Evolutionary conservation across 2,797 vertebrate genomes (phyloP).

Genomic region (Diglossa cyanea): DNA sequence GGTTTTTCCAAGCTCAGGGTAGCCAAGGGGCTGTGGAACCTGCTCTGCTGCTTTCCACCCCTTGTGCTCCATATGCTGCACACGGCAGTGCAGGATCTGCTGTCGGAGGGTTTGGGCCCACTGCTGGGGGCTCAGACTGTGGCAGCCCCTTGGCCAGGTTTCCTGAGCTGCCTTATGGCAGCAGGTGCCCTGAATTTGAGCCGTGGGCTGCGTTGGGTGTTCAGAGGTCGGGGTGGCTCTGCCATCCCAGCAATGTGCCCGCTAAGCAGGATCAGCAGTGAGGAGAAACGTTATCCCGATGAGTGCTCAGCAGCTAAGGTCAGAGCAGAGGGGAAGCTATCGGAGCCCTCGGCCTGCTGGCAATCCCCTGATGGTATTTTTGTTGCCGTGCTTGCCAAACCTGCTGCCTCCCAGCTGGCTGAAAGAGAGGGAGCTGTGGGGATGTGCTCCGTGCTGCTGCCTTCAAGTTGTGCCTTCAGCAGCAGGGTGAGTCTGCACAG

Average conservation of each 20-base stretch:
- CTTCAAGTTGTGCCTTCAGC: not conserved
- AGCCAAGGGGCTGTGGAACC: not conserved
- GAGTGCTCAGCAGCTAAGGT: conserved; percentile 6
- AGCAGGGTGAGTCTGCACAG: not conserved
- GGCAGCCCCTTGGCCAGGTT: not conserved
- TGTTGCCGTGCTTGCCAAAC: not conserved
- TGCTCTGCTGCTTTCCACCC: not conserved
- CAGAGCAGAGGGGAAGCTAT: conserved; percentile 16
- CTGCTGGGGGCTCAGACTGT: accelerated
- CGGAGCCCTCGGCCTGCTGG: accelerated
- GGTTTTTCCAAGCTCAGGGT: not conserved
- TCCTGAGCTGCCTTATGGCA: not conserved
- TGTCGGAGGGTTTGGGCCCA: not conserved
- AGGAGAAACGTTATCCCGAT: not conserved
- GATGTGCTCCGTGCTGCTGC: accelerated
- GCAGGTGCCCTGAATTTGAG: conserved; percentile 52
- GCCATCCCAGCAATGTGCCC: conserved; percentile 44
- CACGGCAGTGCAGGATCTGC: accelerated
- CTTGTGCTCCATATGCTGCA: accelerated
- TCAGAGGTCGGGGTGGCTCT: not conserved
- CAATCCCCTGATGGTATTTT: not conserved
- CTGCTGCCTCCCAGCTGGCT: not conserved
- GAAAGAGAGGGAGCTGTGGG: not conserved
- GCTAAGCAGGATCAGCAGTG: not conserved
- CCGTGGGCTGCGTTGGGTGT: not conserved